These are phyloP conservation scores for Engystomops pustulosus DNA, from an alignment of 2,113 vertebrate genomes.

Conservation along the genomic window DNA sequence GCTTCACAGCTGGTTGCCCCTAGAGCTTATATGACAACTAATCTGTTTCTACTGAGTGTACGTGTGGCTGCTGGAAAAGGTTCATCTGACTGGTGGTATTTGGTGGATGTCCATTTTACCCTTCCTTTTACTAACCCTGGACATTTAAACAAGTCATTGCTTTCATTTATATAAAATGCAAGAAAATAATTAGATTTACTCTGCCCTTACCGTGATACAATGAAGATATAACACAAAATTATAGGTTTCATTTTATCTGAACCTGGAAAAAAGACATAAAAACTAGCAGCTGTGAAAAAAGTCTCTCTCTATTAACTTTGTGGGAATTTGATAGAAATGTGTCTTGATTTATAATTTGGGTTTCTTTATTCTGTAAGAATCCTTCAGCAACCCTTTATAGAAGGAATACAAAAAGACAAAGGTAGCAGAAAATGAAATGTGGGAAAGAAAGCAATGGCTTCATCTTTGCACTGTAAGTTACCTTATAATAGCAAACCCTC, in stretches of 20 bases:
- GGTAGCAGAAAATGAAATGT: neutral
- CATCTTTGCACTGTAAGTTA: neutral
- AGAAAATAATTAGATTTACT: neutral
- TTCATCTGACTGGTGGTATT: no score
- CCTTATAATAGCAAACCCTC: neutral
- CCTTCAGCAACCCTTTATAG: neutral
- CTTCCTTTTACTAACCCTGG: neutral
- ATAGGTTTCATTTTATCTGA: neutral
- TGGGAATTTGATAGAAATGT: slow-evolving; percentile 3
- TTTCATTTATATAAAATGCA: neutral
- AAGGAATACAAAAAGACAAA: slow-evolving; percentile 13
- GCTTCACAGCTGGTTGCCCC: no score
- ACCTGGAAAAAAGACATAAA: neutral
- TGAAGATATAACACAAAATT: slow-evolving; percentile 13
- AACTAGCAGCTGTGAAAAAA: neutral
- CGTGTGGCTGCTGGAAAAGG: no score
- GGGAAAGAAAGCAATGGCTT: neutral
- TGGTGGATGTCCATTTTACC: neutral
- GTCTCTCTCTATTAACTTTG: neutral
- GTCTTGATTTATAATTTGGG: slow-evolving; percentile 7
- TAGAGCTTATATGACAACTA: no score
- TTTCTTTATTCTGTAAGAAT: slow-evolving; percentile 8
- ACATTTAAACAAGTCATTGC: neutral
- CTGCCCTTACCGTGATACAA: neutral
- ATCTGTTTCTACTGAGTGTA: no score